Evolutionary conservation across 1,140 invertebrate species (phyloP).

Genomic region (Ruditapes philippinarum): DNA sequence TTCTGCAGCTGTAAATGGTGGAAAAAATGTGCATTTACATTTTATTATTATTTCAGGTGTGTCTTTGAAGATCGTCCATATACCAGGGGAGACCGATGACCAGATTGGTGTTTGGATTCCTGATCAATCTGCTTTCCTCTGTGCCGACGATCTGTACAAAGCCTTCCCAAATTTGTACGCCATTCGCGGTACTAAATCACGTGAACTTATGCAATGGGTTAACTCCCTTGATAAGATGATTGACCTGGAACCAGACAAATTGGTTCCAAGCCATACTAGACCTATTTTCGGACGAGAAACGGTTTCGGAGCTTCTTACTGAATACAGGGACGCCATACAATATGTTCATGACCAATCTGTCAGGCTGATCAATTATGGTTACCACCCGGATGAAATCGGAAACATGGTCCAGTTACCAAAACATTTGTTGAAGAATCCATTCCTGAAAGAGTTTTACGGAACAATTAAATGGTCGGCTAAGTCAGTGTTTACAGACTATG

Average conservation of each 20-base stretch:
- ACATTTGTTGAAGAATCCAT: conserved; percentile 70
- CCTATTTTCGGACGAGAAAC: conserved; percentile 72
- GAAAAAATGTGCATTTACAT: too few species aligned
- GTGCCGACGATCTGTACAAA: conserved; percentile 80
- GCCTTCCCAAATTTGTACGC: conserved; percentile 83
- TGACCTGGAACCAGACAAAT: conserved; percentile 71
- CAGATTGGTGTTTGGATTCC: conserved; percentile 82
- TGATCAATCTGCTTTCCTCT: conserved; percentile 72
- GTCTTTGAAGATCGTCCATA: conserved; percentile 76
- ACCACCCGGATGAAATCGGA: conserved; percentile 76
- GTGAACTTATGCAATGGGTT: conserved; percentile 77
- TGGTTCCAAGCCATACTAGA: conserved; percentile 81
- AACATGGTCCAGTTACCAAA: conserved; percentile 72
- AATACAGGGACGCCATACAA: conserved; percentile 81
- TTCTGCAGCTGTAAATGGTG: too few species aligned
- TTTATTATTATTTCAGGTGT: conserved; percentile 73
- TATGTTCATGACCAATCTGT: conserved; percentile 81
- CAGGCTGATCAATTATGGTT: conserved; percentile 76
- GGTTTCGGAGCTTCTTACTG: conserved; percentile 70
- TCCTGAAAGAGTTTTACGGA: conserved; percentile 79
- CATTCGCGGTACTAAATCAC: conserved; percentile 78
- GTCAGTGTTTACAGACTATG: conserved; percentile 76
- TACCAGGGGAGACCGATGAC: conserved; percentile 82
- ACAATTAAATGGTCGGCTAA: conserved; percentile 81
- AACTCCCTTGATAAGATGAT: conserved; percentile 78